Conservation (phyloP, 2,797 vertebrate genomes). For the Neomorphus geoffroyi region DNA sequence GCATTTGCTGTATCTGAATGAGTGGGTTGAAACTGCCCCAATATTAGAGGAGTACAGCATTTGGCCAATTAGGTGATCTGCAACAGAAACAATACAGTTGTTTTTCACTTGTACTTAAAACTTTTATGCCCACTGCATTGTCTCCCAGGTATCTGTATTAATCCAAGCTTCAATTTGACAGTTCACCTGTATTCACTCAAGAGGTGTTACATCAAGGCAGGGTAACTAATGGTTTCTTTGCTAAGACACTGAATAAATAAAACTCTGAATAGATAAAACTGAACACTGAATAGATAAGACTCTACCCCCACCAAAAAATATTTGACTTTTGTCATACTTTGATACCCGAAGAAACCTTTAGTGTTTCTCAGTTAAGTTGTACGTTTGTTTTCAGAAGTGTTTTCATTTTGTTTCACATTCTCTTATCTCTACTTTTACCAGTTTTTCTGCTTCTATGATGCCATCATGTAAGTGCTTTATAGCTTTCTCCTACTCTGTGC, state of each 20-base stretch:
- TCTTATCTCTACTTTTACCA: not conserved
- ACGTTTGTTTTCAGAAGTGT: not conserved
- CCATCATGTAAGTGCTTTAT: not conserved
- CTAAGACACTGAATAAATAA: not conserved
- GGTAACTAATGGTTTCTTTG: not conserved
- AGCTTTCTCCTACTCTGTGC: not conserved
- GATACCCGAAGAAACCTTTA: not conserved
- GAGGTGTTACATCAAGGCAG: not conserved
- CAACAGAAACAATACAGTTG: not conserved
- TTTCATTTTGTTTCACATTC: not conserved
- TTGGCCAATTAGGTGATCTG: not conserved
- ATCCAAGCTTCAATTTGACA: not conserved
- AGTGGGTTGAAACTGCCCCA: not conserved
- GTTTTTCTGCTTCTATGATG: not conserved
- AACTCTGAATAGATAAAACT: not conserved
- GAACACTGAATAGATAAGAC: not conserved
- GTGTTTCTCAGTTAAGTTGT: not conserved
- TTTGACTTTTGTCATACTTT: not conserved
- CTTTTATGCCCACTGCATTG: not conserved
- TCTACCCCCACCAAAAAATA: rapidly evolving
- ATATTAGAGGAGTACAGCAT: not conserved
- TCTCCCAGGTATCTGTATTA: not conserved
- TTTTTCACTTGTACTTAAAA: not conserved
- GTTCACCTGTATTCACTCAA: too few species aligned
- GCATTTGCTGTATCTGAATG: not conserved